Evolutionary conservation across 2,888 invertebrate species (phyloP), one percentile per base, ranked within the genome.

Genomic region (Acrobasis suavella): DNA sequence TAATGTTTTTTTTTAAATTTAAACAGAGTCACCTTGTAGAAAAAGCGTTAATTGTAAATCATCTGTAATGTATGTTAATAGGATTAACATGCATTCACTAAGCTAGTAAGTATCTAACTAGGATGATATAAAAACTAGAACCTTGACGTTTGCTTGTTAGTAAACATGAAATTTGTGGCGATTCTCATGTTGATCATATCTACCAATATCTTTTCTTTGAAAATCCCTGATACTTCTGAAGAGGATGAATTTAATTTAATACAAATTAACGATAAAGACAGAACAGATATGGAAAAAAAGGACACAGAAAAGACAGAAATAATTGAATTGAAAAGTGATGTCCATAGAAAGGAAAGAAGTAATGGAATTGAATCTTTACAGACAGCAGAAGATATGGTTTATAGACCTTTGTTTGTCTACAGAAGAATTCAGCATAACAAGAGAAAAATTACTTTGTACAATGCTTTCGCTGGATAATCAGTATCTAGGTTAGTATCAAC

Each of bases 381-480:
- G 42, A 74, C 82, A 52, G 86, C 85, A 14, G 87, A 77, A 65
- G 85, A 83, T 65, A 81, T 84, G 54, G 87, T 82, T 0, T 91
- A 89, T 73, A 80, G 85, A 60, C 91, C 91, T 0, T 77, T 90
- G 17, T 91, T 80, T 67, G 83, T 85, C 0, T 91, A 91, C 58
- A 82, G 85, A 76, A 85, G 73, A 71, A 85, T 91, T 49, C 87
- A 87, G 66, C 91, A 91, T 52, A 88, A 80, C 63, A 91, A 86
- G 74, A 75, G 86, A 64, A 82, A 87, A 69, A 88, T 91, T 8
- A 89, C 82, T 38, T 89, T 91, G 88, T 91, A 73, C 59, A 91
- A 91, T 69, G 75, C 91, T 10, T 91, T 91, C 71, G 87, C 85
- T 67, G 91, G 91, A 71, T 91, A 87, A 37, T 58, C 22, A 10